These are phyloP conservation scores for Trichosurus vulpecula DNA, from an alignment of 2,797 vertebrate species.

Conservation along the genomic window DNA sequence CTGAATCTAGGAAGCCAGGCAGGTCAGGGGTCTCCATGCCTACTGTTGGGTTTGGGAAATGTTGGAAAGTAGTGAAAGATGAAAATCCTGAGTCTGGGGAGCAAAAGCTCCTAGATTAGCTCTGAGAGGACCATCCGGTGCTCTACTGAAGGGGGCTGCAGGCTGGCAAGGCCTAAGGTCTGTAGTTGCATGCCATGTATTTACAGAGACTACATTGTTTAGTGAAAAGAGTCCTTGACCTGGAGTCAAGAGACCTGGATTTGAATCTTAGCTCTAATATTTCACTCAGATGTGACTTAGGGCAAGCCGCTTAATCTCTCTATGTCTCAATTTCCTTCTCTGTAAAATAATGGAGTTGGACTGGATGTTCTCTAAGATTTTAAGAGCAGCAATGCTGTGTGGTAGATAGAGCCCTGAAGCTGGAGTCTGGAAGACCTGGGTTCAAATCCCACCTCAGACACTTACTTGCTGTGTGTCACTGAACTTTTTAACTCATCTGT, in stretches of 20 bases:
- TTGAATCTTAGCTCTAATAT: neutral
- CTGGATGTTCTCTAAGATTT: neutral
- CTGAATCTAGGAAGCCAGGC: neutral
- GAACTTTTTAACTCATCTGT: neutral
- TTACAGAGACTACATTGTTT: neutral
- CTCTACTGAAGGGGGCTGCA: neutral
- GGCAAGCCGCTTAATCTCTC: neutral
- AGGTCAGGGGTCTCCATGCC: neutral
- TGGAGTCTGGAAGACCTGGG: neutral
- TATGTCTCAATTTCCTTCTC: neutral
- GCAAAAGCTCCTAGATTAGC: neutral
- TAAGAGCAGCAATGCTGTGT: neutral
- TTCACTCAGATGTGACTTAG: neutral
- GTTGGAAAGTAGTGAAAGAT: neutral
- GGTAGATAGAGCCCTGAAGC: neutral
- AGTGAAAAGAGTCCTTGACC: neutral
- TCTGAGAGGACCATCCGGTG: neutral
- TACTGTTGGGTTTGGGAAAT: neutral
- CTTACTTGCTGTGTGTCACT: neutral
- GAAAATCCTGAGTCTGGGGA: neutral
- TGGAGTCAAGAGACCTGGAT: neutral
- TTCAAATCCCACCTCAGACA: neutral
- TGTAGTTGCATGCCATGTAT: neutral
- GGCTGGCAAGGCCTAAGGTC: no score
- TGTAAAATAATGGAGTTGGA: neutral